A percentile compares a stretch with the other conserved stretches of the same genome.
Evolutionary conservation across 2,888 invertebrate genomes (phyloP).

Genomic region (Pardosa pseudoannulata): DNA sequence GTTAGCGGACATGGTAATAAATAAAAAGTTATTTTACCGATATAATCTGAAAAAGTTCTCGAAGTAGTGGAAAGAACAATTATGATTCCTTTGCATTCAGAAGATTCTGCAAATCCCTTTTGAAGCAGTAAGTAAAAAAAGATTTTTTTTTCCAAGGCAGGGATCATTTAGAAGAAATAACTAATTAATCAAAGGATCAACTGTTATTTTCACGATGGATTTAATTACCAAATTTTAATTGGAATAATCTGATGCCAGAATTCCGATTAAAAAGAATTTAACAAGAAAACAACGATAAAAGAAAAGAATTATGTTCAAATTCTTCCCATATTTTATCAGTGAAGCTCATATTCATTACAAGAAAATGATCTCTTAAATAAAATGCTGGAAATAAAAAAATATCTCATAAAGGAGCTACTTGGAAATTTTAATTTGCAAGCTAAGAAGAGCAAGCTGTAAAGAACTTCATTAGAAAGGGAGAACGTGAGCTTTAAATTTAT

Average conservation of each 20-base stretch:
- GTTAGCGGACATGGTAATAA: no score
- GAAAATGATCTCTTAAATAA: slow-evolving; percentile 20
- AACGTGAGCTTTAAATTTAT: no score
- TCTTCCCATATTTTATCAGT: slow-evolving; percentile 33
- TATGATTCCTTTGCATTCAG: background rate
- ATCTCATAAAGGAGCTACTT: slow-evolving; percentile 14
- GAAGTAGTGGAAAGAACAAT: background rate
- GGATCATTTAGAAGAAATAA: background rate
- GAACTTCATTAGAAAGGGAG: no score
- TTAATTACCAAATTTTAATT: slow-evolving; percentile 67
- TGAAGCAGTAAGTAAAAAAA: background rate
- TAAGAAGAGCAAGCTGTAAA: no score
- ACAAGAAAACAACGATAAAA: slow-evolving; percentile 43
- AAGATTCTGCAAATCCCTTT: background rate
- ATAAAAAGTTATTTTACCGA: background rate
- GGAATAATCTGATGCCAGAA: slow-evolving; percentile 59
- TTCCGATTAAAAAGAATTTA: slow-evolving; percentile 57
- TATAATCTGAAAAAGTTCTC: background rate
- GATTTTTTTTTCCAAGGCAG: background rate
- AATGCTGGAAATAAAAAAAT: background rate
- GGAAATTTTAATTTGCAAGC: slow-evolving; percentile 51
- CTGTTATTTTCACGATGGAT: slow-evolving; percentile 27
- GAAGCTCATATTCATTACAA: slow-evolving; percentile 32
- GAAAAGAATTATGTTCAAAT: slow-evolving; percentile 37
- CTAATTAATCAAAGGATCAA: slow-evolving; percentile 64